Base-by-base conservation (phyloP, 2,797 vertebrate species). In the Rallus crepitans region DNA sequence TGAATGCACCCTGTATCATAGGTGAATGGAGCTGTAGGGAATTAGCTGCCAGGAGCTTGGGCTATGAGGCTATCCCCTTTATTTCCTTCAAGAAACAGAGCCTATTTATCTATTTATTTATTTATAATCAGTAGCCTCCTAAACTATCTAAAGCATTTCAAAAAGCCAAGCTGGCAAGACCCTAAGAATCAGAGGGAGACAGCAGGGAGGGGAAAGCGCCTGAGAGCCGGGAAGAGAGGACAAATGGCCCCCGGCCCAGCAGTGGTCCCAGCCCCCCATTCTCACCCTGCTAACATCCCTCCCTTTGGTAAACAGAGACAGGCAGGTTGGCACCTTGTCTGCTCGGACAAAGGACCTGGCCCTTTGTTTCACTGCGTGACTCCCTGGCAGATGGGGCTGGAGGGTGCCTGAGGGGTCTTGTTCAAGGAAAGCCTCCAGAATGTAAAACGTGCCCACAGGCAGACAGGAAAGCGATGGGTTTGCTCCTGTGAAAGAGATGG, bases 251-350 rank as follows among this genome's bases (percentile, higher is more conserved):
- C 87, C 27, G 31, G 69, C 82, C 56, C 80, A 90, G 77, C 82
- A 35, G 71, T 53, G 81, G 72, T 91, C 93, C 90, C 93, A 93
- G 77, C 90, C 96, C 93, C 90, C 75, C 92, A 88, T 96, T 97
- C 90, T 93, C 96, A 97, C 96, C 94, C 94, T 84, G 84, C 84
- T 91, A 96, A 94, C 84, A 95, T 87, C 96, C 93, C 93, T 96
- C 93, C 85, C 79, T 87, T 90, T 92, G 89, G 89, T 96, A 96
- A 97, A 95, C 80, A 92, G 92, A 96, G 91, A 92, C 95, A 94
- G 97, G 97, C 94, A 90, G 89, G 91, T 96, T 96, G 96, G 96
- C 97, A 96, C 97, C 97, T 96, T 82, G 90, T 95, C 89, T 96
- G 63, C 82, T 68, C 40, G 75, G 92, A 97, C 95, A 97, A 97